Evolutionary conservation across 2,113 vertebrate species (phyloP).

Genomic region (Heloderma charlesbogerti): DNA sequence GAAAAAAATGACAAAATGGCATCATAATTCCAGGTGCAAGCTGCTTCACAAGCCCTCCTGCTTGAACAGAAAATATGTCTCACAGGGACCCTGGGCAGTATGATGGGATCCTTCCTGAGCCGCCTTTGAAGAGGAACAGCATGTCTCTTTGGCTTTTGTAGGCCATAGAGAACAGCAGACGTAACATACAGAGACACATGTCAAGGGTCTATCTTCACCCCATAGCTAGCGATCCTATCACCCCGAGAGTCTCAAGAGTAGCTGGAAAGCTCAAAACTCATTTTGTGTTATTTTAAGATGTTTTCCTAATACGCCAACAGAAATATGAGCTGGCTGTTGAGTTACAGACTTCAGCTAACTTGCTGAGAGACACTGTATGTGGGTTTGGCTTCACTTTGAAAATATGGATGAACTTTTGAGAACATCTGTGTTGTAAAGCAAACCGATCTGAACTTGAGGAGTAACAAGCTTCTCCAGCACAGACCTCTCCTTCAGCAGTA

Average conservation of each 20-base stretch:
- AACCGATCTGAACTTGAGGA: not conserved
- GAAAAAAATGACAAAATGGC: not conserved
- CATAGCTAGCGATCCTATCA: not conserved
- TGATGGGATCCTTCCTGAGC: not conserved
- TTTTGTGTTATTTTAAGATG: not conserved
- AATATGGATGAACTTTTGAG: not conserved
- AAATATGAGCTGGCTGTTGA: slow-evolving; percentile 1
- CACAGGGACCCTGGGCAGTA: not conserved
- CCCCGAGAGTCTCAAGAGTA: not conserved
- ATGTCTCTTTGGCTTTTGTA: not conserved
- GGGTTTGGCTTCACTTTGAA: not conserved
- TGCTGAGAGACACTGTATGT: slow-evolving; percentile 19
- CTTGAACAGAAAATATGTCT: not conserved
- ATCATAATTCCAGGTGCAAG: not conserved
- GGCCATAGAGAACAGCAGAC: not conserved
- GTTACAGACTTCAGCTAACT: not conserved
- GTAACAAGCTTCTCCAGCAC: not conserved
- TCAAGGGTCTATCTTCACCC: not conserved
- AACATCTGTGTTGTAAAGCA: not conserved
- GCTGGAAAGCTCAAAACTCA: not conserved
- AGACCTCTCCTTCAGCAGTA: not conserved
- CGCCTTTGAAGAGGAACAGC: not conserved
- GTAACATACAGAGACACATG: not conserved
- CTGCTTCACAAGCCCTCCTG: not conserved
- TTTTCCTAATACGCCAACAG: not conserved